phyloP scores from a whole-genome alignment of 2,888 invertebrate species.

The Stenodema calcarata region DNA sequence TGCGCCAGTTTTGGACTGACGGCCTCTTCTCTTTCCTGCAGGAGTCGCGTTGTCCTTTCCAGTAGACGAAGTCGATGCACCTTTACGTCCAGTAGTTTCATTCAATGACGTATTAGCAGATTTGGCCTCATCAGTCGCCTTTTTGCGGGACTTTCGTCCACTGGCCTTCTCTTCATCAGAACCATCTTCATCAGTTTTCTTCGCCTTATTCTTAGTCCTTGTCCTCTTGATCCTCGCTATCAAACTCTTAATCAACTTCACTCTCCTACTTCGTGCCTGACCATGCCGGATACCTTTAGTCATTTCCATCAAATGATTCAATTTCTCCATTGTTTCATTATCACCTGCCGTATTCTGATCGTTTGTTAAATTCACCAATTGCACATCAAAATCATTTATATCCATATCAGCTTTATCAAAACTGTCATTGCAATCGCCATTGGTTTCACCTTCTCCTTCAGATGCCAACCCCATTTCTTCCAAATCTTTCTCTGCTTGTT shows the following conservation, averaged over 20 bases:
- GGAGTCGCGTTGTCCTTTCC: neutral
- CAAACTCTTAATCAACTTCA: slow-evolving; percentile 67
- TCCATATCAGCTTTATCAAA: slow-evolving; percentile 38
- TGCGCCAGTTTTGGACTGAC: neutral
- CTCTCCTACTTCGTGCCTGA: slow-evolving; percentile 66
- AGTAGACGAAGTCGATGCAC: neutral
- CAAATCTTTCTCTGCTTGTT: slow-evolving; percentile 78
- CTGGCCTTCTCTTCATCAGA: slow-evolving; percentile 24
- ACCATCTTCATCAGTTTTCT: neutral
- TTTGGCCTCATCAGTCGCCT: slow-evolving; percentile 55
- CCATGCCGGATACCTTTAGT: slow-evolving; percentile 65
- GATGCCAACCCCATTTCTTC: slow-evolving; percentile 66
- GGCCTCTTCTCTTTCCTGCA: neutral
- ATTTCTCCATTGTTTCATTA: slow-evolving; percentile 55
- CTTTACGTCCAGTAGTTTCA: neutral
- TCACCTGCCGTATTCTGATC: slow-evolving; percentile 41
- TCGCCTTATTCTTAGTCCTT: slow-evolving; percentile 19
- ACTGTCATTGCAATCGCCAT: neutral
- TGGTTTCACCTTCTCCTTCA: slow-evolving; percentile 62
- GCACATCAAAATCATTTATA: slow-evolving; percentile 47
- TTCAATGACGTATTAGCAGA: neutral
- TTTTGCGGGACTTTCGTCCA: neutral
- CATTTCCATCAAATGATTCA: slow-evolving; percentile 52
- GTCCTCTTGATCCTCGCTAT: slow-evolving; percentile 65
- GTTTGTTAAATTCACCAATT: slow-evolving; percentile 49